Percentiles rank a stretch among this genome's conserved stretches.
phyloP scores from a whole-genome alignment of 1,140 invertebrate genomes.

The Drosophila gunungcola region DNA sequence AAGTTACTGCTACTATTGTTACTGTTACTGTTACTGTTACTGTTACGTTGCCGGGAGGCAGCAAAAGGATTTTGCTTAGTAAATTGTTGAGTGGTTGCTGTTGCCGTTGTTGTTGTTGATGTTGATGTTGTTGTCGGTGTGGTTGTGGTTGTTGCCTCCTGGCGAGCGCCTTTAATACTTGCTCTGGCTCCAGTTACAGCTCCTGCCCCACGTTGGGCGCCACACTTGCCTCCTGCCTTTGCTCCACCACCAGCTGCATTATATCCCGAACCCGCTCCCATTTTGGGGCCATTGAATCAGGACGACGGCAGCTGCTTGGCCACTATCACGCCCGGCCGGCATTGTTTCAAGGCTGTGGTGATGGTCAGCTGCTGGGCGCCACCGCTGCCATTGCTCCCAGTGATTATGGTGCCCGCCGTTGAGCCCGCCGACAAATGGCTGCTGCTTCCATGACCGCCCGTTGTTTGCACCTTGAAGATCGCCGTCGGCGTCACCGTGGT shows the following conservation, averaged over 20 bases:
- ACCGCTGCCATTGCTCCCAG: conserved; percentile 53
- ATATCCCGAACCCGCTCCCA: conserved; percentile 22
- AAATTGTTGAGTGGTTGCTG: conserved; percentile 47
- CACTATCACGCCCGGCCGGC: conserved; percentile 93
- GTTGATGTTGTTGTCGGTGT: conserved; percentile 12
- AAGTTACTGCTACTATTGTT: conserved; percentile 28
- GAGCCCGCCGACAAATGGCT: conserved; percentile 22
- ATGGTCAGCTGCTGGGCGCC: conserved; percentile 67
- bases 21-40: conserved; percentile 36
- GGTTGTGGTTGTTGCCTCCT: conserved; percentile 33
- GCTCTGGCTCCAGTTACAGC: conserved; percentile 29
- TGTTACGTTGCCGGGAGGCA: conserved; percentile 52
- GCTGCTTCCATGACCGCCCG: conserved; percentile 4
- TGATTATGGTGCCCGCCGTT: conserved; percentile 28
- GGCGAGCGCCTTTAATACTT: conserved; percentile 70
- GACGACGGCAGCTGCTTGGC: conserved; percentile 88
- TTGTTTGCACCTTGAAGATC: conserved; percentile 79
- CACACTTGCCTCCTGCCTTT: conserved; percentile 24
- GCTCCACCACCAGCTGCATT: conserved; percentile 15
- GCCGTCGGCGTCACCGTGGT: conserved; percentile 69
- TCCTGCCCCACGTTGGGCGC: conserved; percentile 20
- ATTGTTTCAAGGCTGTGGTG: conserved; percentile 87
- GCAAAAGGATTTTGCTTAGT: conserved; percentile 50
- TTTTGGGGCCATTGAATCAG: conserved; percentile 72
- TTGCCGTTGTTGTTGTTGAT: conserved; percentile 4